A percentile compares a stretch with the other conserved stretches of the same genome.
phyloP scores from a whole-genome alignment of 2,113 vertebrate genomes.

The Xerus inauris region DNA sequence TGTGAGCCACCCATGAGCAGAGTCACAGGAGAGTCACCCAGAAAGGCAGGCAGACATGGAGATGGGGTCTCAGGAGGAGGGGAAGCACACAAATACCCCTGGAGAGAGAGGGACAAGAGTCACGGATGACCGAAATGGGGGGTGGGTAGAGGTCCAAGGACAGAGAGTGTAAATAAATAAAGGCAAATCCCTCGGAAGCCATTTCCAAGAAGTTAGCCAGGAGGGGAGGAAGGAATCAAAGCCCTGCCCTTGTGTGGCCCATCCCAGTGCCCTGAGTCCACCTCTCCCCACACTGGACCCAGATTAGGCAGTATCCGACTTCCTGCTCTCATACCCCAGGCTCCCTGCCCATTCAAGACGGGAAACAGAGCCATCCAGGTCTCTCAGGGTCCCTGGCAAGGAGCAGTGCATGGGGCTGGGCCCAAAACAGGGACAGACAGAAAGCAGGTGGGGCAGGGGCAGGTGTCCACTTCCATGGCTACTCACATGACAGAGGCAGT shows the following conservation, averaged over 20 bases:
- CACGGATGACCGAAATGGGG: background rate
- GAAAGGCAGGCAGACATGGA: constrained; percentile 28
- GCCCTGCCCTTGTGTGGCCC: background rate
- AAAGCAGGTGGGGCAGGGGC: background rate
- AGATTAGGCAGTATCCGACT: background rate
- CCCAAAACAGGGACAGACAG: constrained; percentile 43
- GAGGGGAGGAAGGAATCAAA: constrained; percentile 32
- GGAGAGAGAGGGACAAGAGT: background rate
- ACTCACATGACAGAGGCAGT: constrained; percentile 93
- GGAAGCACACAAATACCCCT: background rate
- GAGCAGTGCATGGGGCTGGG: background rate
- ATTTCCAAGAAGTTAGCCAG: background rate
- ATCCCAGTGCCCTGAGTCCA: background rate
- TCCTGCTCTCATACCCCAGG: background rate
- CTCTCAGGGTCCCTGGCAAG: background rate
- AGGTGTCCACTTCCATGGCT: constrained; percentile 22
- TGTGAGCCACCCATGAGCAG: constrained; percentile 37
- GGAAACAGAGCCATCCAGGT: background rate
- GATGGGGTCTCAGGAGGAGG: background rate
- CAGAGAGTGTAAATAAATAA: background rate
- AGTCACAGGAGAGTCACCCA: constrained; percentile 6
- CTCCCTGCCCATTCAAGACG: background rate
- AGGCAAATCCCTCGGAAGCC: background rate
- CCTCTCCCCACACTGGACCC: background rate
- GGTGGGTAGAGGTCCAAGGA: background rate